Evolutionary conservation across 2,113 vertebrate species (phyloP), one percentile per base, ranked within the genome.

Genomic region (Lepisosteus osseus): DNA sequence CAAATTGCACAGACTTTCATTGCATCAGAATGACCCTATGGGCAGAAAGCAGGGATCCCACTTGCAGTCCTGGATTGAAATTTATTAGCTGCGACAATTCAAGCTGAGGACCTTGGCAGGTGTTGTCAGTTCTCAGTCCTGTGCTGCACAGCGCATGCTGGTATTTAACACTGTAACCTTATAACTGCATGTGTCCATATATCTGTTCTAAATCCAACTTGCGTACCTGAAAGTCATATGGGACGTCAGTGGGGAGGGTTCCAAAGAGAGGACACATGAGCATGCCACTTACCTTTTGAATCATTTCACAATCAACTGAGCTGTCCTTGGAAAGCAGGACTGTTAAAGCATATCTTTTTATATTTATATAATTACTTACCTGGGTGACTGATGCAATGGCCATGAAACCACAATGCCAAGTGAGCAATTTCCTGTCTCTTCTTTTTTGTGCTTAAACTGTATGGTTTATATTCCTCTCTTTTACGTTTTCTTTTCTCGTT

Each of bases 361-460:
- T 59, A 13, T 29, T 29, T 59, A 5, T 59, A 13, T 59, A 11
- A 59, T 59, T n/a, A 59, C 14, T 15, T 59, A 13, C 57, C 57
- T 59, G 57, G 9, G 12, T 13, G 12, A 5, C 29, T 54, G 65
- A 15, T 47, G 61, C 56, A 15, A 43, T 56, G 68, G 9, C 11
- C 57, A 78, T 82, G 77, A 87, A 81, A 68, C 54, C 69, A 44
- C 69, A 69, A 63, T 54, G 55, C 54, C 73, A 83, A 67, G 77
- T 88, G 82, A 79, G 73, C 56, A 40, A 17, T 13, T 43, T 41
- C 44, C 43, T 6, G 7, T 41, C 68, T 41, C 5, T 54, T 40
- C 54, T 68, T 67, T 9, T 11, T 64, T 45, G 13, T 6, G 63
- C 42, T 44, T 13, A 17, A 29, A 29, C 29, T 29, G 29, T 29